phyloP scores from a whole-genome alignment of 2,888 invertebrate genomes.

The Zygogramma bicolorata region DNA sequence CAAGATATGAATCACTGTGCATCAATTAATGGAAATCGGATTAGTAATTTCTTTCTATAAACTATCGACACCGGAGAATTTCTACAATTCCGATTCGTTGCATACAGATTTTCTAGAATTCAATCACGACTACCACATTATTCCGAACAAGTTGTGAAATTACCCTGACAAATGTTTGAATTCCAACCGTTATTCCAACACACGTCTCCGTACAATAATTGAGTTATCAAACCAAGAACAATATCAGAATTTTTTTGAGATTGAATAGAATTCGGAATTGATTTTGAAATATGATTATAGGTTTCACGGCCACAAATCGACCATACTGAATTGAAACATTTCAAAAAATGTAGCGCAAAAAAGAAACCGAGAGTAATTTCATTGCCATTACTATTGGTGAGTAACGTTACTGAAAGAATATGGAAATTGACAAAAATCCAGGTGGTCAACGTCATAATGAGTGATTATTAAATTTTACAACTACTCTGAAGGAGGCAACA shows the following conservation, averaged over 20 bases:
- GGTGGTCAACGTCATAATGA: background rate
- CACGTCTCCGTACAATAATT: background rate
- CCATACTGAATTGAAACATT: background rate
- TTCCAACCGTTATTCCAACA: slow-evolving; percentile 3
- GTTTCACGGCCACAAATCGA: background rate
- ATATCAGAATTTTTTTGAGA: background rate
- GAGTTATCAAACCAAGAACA: background rate
- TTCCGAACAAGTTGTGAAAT: background rate
- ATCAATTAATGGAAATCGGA: background rate
- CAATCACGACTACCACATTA: background rate
- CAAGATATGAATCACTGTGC: background rate
- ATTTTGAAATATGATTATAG: background rate
- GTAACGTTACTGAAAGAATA: background rate
- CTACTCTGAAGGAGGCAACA: background rate
- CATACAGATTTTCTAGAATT: background rate
- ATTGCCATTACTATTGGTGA: background rate
- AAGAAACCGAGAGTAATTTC: background rate
- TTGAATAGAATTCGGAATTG: background rate
- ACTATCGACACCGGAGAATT: background rate
- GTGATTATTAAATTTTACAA: too few relatives aligned
- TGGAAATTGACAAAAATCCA: background rate
- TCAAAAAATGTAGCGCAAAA: background rate
- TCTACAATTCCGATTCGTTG: background rate
- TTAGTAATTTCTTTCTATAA: background rate
- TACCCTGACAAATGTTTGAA: background rate